Percentiles rank a stretch among this genome's conserved stretches.
Evolutionary conservation across 2,797 vertebrate genomes (phyloP).

Genomic region (Sebastes matsubarae): DNA sequence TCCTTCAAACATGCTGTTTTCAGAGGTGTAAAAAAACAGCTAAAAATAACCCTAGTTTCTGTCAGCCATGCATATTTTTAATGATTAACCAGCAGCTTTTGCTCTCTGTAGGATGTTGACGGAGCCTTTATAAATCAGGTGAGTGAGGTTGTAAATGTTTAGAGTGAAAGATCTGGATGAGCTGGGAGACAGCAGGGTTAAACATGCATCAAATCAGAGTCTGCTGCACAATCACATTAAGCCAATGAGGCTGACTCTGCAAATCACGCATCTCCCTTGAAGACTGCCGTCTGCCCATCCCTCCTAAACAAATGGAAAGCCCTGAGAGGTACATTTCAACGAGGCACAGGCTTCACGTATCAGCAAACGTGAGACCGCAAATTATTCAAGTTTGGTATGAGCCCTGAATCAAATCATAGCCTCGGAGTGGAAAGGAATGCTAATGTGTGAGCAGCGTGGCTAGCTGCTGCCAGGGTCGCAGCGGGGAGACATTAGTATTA

Average conservation of each 20-base stretch:
- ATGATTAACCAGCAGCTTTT: slow-evolving; percentile 13
- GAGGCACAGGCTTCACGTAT: slow-evolving; percentile 36
- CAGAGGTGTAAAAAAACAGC: slow-evolving; percentile 2
- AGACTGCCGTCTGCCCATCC: slow-evolving; percentile 18
- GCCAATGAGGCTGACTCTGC: slow-evolving; percentile 41
- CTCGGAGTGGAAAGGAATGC: slow-evolving; percentile 23
- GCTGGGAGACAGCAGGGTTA: slow-evolving; percentile 1
- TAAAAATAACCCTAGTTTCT: neutral
- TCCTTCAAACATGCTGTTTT: slow-evolving; percentile 13
- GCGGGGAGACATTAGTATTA: slow-evolving; percentile 41
- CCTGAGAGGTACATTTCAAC: slow-evolving; percentile 38
- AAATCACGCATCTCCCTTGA: slow-evolving; percentile 28
- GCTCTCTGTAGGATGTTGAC: neutral
- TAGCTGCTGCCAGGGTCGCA: slow-evolving; percentile 36
- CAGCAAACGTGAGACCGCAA: slow-evolving; percentile 42
- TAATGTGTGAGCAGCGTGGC: slow-evolving; percentile 42
- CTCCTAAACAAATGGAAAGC: slow-evolving; percentile 49
- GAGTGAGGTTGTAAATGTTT: neutral
- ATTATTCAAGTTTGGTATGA: slow-evolving; percentile 60
- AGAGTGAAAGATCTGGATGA: slow-evolving; percentile 1
- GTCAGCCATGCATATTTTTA: neutral
- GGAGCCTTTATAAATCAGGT: neutral
- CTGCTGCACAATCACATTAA: slow-evolving; percentile 52
- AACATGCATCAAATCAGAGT: slow-evolving; percentile 39
- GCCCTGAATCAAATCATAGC: slow-evolving; percentile 52